These are phyloP conservation scores for Trochalopteron elliotii DNA, from an alignment of 2,113 vertebrate genomes.

Conservation along the genomic window DNA sequence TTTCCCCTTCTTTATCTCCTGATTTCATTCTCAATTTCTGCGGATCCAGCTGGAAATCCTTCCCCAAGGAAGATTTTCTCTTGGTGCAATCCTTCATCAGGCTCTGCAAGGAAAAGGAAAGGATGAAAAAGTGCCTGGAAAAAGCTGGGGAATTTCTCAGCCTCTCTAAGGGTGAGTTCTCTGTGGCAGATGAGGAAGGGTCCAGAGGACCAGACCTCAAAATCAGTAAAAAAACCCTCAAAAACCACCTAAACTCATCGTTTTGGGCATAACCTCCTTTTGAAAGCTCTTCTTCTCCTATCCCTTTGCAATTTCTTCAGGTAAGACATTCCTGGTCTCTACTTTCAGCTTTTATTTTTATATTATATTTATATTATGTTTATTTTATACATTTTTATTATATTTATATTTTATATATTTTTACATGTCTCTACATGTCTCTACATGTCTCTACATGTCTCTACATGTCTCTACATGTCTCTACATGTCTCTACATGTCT, in stretches of 20 bases:
- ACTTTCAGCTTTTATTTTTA: background rate
- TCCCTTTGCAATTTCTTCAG: background rate
- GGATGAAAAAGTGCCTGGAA: background rate
- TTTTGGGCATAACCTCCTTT: background rate
- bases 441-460: too few species aligned
- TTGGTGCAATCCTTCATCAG: background rate
- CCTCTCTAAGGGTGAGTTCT: background rate
- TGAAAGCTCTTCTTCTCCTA: background rate
- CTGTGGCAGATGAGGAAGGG: background rate
- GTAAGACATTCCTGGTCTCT: background rate
- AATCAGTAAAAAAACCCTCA: background rate
- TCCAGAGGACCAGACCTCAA: background rate
- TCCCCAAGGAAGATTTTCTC: background rate
- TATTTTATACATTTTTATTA: too few species aligned
- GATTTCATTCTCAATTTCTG: background rate
- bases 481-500: too few species aligned
- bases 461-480: too few species aligned
- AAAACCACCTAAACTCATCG: too few species aligned
- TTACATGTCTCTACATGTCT: too few species aligned
- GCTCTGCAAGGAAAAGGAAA: background rate
- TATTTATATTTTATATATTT: too few species aligned
- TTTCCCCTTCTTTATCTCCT: background rate
- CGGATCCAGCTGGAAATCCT: background rate
- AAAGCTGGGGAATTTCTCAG: background rate
- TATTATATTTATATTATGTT: fast-evolving